Percentiles rank a stretch among this genome's conserved stretches.
Evolutionary conservation across 1,140 invertebrate species (phyloP).

Genomic region (Frieseomelitta varia): DNA sequence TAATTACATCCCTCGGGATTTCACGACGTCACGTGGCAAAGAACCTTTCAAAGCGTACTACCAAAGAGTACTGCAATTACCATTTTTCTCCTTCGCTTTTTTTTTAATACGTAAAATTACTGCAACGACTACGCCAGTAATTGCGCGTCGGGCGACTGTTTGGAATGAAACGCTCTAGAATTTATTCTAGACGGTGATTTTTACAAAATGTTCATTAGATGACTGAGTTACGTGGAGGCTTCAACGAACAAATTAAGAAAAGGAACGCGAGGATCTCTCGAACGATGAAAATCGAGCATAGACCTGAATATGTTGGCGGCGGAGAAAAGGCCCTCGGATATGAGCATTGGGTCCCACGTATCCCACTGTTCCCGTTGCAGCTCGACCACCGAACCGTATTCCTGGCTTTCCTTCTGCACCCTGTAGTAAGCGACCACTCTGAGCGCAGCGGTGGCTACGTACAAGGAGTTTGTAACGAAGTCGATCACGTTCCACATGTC

Average conservation of each 20-base stretch:
- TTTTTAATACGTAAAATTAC: no score
- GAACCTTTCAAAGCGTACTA: not conserved
- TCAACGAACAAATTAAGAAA: not conserved
- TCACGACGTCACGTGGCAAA: not conserved
- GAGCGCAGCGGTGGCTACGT: constrained; percentile 97
- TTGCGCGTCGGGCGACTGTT: no score
- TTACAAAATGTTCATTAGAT: no score
- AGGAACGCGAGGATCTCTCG: no score
- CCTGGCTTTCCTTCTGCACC: constrained; percentile 86
- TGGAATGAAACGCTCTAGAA: no score
- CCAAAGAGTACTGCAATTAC: not conserved
- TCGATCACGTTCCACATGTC: constrained; percentile 99
- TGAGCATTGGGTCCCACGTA: constrained; percentile 97
- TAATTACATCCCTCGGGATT: constrained; percentile 13
- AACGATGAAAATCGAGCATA: not conserved
- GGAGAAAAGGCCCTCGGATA: constrained; percentile 97
- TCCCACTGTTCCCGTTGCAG: constrained; percentile 94
- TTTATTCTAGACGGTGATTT: no score
- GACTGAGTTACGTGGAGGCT: not conserved
- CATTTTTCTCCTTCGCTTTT: no score
- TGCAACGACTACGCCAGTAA: no score
- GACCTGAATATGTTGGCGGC: constrained; percentile 97
- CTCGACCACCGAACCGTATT: constrained; percentile 81
- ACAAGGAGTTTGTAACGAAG: constrained; percentile 98
- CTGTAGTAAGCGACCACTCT: constrained; percentile 93